Evolutionary conservation across 1,140 invertebrate species (phyloP).

Genomic region (Bombus cullumanus): DNA sequence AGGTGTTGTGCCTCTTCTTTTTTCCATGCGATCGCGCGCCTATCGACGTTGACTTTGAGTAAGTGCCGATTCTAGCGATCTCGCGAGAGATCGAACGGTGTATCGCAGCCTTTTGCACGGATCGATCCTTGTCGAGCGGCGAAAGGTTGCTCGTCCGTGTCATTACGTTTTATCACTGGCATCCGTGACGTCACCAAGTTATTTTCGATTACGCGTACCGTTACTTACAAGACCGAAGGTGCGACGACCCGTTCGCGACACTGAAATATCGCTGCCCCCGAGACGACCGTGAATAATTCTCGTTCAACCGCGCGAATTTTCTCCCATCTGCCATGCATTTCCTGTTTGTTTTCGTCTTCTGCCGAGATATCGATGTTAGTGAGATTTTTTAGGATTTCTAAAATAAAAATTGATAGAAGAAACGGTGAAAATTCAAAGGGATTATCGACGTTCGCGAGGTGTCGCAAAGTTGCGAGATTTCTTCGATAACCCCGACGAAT

Average conservation of each 20-base stretch:
- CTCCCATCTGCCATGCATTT: background rate
- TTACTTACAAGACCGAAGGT: slow-evolving; percentile 20
- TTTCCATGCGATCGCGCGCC: background rate
- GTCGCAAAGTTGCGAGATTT: background rate
- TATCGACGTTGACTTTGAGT: slow-evolving; percentile 33
- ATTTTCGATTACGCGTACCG: slow-evolving; percentile 54
- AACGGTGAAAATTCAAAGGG: background rate
- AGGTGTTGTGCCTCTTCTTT: background rate
- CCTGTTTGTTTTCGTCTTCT: background rate
- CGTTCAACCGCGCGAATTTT: background rate
- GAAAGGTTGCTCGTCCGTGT: slow-evolving; percentile 39
- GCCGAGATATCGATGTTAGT: rapidly evolving
- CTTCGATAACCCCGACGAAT: background rate
- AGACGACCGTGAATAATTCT: slow-evolving; percentile 21
- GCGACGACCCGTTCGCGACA: slow-evolving; percentile 13
- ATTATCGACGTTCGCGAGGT: background rate
- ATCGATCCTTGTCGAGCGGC: slow-evolving; percentile 14
- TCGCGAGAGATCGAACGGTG: slow-evolving; percentile 27
- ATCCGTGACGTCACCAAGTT: slow-evolving; percentile 42
- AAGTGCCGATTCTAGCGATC: slow-evolving; percentile 26
- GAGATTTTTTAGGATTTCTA: background rate
- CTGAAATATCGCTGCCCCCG: background rate
- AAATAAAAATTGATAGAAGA: background rate
- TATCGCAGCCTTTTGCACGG: slow-evolving; percentile 13
- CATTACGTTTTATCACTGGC: slow-evolving; percentile 52